Percentiles rank a stretch among this genome's conserved stretches.
These are phyloP conservation scores for Ceyx melanurus DNA, from an alignment of 2,113 vertebrate genomes.

Conservation along the genomic window DNA sequence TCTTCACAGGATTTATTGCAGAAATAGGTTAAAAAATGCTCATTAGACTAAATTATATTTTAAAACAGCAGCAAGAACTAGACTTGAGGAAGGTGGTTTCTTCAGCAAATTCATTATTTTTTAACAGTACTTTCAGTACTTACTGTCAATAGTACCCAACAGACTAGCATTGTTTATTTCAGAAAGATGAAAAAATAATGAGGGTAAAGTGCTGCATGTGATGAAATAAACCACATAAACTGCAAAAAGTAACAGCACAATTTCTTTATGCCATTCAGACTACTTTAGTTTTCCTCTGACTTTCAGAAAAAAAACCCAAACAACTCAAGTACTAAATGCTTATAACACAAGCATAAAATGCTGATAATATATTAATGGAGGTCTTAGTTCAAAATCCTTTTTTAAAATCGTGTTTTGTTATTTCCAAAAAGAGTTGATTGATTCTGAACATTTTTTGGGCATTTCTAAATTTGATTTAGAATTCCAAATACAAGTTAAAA, in stretches of 20 bases:
- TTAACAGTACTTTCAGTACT: background rate
- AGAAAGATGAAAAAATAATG: background rate
- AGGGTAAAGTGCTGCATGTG: background rate
- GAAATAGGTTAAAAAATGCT: background rate
- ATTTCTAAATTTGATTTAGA: background rate
- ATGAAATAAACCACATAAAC: background rate
- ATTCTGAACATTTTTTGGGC: background rate
- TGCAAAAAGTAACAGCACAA: background rate
- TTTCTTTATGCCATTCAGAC: background rate
- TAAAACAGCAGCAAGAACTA: background rate
- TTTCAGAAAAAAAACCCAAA: background rate
- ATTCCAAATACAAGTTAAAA: background rate
- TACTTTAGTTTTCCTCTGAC: background rate
- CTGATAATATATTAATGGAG: background rate
- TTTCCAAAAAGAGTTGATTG: background rate
- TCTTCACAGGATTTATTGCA: background rate
- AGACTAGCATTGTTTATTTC: background rate
- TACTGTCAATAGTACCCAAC: background rate
- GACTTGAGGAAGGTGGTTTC: background rate
- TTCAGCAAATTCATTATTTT: background rate
- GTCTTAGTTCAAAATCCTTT: background rate
- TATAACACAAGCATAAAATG: background rate
- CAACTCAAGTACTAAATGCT: background rate
- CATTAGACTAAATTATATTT: background rate
- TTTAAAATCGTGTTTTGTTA: background rate